Base-by-base conservation (phyloP, 1,140 invertebrate species). In the Argopecten irradians region DNA sequence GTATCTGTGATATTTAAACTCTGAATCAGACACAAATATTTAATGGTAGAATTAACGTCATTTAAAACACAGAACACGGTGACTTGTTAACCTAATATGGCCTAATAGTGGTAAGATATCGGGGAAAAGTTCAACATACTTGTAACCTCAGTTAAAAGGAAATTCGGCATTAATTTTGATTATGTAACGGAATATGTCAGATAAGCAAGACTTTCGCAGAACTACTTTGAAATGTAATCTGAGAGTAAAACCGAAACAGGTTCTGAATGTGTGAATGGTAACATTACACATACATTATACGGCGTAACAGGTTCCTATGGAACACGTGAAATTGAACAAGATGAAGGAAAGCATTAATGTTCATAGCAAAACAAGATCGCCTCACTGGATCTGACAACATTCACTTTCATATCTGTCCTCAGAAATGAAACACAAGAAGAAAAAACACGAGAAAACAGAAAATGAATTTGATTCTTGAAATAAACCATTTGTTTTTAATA, bases 391-490 rank as follows among this genome's bases (percentile, higher is more conserved):
- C 55, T 71, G 55, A 71, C 55, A 71, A 7, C 55, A 71, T 28
- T 16, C 22, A 71, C 55, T 71, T n/a, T 16, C 55, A 71, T 71
- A 71, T 28, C 55, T 71, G 55, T 71, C 55, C 55, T 71, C 55
- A 71, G n/a, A 28, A 71, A 22, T 71, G 55, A 71, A 71, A 71
- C 2, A 71, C 22, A 71, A n/a, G n/a, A 28, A 71, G 28, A 71
- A 71, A 71, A 8, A 5, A n/a, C n/a, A n/a, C n/a, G n/a, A 11
- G 5, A 71, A 71, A 71, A 71, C 55, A 71, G 55, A 71, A 71
- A 71, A 71, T 71, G 55, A 71, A 71, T 71, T 71, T 71, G 55
- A 71, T 71, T 71, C 55, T 71, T 71, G 55, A 71, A 71, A 71
- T 71, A 28, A 71, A 71, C 55, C 55, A 71, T 71, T 71, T 71